phyloP scores from a whole-genome alignment of 1,140 invertebrate genomes.

The Penaeus indicus region DNA sequence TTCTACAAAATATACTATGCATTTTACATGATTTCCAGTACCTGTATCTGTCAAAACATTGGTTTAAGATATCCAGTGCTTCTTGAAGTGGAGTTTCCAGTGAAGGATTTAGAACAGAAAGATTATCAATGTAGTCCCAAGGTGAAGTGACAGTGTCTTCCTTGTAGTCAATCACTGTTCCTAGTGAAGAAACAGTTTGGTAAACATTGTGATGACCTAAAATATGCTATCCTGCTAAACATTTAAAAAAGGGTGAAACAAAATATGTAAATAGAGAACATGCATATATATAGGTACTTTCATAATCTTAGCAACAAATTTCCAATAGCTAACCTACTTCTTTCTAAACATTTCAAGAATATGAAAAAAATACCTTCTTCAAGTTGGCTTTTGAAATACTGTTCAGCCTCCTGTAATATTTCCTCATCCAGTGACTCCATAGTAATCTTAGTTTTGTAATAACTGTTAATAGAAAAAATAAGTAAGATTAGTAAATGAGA shows the following conservation, averaged over 20 bases:
- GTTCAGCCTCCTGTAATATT: slow-evolving; percentile 68
- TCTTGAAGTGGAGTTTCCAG: slow-evolving; percentile 33
- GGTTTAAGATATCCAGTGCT: slow-evolving; percentile 26
- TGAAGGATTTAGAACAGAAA: slow-evolving; percentile 19
- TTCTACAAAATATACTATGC: no score
- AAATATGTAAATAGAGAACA: neutral
- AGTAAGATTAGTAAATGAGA: neutral
- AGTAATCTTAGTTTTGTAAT: slow-evolving; percentile 71
- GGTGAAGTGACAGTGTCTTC: slow-evolving; percentile 49
- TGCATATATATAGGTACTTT: neutral
- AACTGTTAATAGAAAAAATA: slow-evolving; percentile 39
- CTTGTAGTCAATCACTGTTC: slow-evolving; percentile 39
- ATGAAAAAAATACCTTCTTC: slow-evolving; percentile 26
- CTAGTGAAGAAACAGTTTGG: slow-evolving; percentile 7
- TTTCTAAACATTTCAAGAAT: neutral
- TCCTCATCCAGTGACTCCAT: slow-evolving; percentile 70
- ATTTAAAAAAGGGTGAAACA: neutral
- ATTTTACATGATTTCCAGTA: neutral
- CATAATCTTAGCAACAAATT: neutral
- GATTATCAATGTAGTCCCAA: slow-evolving; percentile 48
- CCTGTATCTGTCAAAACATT: slow-evolving; percentile 56
- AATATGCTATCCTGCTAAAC: neutral
- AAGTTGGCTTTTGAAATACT: slow-evolving; percentile 68
- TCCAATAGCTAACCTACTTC: no score
- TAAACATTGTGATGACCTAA: neutral